Percentiles rank a stretch among this genome's conserved stretches.
phyloP scores from a whole-genome alignment of 2,797 vertebrate species.

The Euthynnus affinis region DNA sequence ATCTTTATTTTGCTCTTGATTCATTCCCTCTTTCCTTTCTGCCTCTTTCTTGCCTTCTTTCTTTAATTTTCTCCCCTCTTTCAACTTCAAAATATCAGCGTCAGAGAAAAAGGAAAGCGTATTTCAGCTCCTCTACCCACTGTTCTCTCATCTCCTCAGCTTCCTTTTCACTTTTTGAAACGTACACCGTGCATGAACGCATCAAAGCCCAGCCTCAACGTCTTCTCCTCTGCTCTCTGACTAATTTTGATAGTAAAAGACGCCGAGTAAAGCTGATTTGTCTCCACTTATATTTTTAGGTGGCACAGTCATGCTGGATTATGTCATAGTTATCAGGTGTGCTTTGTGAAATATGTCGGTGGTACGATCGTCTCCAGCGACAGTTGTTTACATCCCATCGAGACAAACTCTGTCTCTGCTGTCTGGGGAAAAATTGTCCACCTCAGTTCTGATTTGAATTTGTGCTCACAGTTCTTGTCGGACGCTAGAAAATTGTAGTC shows the following conservation, averaged over 20 bases:
- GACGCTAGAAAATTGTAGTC: conserved; percentile 69
- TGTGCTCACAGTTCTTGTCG: conserved; percentile 9
- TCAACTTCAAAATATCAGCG: conserved; percentile 41
- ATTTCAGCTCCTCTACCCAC: conserved; percentile 62
- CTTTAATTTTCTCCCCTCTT: conserved; percentile 30
- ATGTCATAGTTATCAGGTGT: conserved; percentile 60
- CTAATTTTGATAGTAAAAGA: conserved; percentile 79
- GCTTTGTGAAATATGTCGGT: conserved; percentile 45
- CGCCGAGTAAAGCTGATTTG: conserved; percentile 52
- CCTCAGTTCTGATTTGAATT: conserved; percentile 57
- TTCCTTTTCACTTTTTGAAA: conserved; percentile 75
- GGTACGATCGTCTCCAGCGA: conserved; percentile 32
- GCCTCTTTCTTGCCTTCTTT: not conserved
- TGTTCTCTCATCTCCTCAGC: conserved; percentile 68
- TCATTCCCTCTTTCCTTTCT: not conserved
- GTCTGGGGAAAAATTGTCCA: conserved; percentile 77
- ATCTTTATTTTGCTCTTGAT: not conserved
- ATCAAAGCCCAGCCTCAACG: conserved; percentile 77
- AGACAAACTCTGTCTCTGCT: conserved; percentile 33
- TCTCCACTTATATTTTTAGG: conserved; percentile 52
- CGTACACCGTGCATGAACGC: conserved; percentile 53
- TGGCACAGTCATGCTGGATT: conserved; percentile 38
- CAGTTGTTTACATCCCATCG: conserved; percentile 42
- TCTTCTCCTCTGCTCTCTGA: conserved; percentile 74
- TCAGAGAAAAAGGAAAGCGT: conserved; percentile 68